Evolutionary conservation across 1,140 invertebrate species (phyloP).

Genomic region (Artemia franciscana): DNA sequence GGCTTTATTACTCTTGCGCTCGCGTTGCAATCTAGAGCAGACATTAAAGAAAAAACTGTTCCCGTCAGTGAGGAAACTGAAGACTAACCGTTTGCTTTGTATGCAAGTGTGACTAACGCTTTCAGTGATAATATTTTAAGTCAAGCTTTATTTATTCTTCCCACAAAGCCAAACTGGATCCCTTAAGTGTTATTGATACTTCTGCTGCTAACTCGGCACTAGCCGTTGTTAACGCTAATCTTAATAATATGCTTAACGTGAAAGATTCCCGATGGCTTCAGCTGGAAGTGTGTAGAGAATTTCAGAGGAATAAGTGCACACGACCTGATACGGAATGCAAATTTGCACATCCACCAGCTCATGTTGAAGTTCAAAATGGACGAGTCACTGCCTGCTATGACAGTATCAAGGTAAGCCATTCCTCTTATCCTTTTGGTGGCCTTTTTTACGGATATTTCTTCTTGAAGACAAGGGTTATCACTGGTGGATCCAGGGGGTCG

Average conservation of each 20-base stretch:
- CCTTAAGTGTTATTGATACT: neutral
- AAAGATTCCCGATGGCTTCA: slow-evolving; percentile 99
- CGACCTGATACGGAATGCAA: slow-evolving; percentile 97
- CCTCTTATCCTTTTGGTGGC: slow-evolving; percentile 6
- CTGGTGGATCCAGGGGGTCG: neutral
- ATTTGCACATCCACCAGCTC: slow-evolving; percentile 95
- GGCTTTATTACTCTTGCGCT: too few species aligned
- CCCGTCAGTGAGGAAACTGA: too few species aligned
- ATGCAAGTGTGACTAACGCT: neutral
- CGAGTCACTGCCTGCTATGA: slow-evolving; percentile 99
- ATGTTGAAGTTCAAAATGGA: slow-evolving; percentile 99
- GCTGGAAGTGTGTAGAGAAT: slow-evolving; percentile 97
- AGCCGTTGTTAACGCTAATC: slow-evolving; percentile 76
- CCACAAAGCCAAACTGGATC: neutral
- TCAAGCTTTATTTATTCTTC: neutral
- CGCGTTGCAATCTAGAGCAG: too few species aligned
- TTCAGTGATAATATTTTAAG: neutral
- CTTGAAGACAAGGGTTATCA: neutral
- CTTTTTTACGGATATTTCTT: slow-evolving; percentile 7
- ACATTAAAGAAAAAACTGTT: too few species aligned
- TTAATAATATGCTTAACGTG: slow-evolving; percentile 80
- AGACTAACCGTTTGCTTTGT: neutral
- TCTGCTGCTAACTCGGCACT: slow-evolving; percentile 15
- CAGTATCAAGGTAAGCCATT: slow-evolving; percentile 86
- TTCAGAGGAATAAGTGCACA: slow-evolving; percentile 97